Evolutionary conservation across 2,888 invertebrate genomes (phyloP).

Genomic region (Mesorhabditis sp.): DNA sequence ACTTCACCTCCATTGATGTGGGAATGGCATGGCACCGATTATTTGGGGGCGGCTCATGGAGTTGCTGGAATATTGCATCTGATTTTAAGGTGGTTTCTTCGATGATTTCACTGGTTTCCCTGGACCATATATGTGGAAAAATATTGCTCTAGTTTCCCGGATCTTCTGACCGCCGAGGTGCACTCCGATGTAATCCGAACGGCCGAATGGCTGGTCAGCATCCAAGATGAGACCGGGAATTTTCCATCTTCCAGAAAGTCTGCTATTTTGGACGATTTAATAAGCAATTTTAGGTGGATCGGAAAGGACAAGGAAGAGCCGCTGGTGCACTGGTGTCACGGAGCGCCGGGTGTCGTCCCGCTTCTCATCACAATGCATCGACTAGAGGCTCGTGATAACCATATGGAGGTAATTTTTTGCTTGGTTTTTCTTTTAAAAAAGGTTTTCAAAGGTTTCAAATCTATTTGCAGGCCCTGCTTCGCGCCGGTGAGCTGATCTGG

Average conservation of each 20-base stretch:
- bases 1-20: conserved; percentile 70
- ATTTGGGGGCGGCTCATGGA: conserved; percentile 86
- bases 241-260: conserved; percentile 12
- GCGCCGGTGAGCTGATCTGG: conserved; percentile 77
- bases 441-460: no score
- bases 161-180: conserved; percentile 7
- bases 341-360: conserved; percentile 75
- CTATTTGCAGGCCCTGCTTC: conserved; percentile 69
- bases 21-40: conserved; percentile 80
- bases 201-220: conserved; percentile 16
- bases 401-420: conserved; percentile 65
- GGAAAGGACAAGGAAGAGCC: conserved; percentile 6
- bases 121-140: not conserved
- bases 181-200: not conserved
- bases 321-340: conserved; percentile 72
- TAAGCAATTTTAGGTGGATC: not conserved
- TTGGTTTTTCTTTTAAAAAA: not conserved
- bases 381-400: conserved; percentile 73
- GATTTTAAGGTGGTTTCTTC: conserved; percentile 67
- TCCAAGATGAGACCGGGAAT: conserved; percentile 27
- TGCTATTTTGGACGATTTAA: not conserved
- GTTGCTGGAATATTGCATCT: conserved; percentile 78
- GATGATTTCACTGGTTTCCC: not conserved
- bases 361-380: conserved; percentile 77
- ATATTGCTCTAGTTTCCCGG: not conserved